phyloP scores from a whole-genome alignment of 2,113 vertebrate species.

The Oostethus manadensis region DNA sequence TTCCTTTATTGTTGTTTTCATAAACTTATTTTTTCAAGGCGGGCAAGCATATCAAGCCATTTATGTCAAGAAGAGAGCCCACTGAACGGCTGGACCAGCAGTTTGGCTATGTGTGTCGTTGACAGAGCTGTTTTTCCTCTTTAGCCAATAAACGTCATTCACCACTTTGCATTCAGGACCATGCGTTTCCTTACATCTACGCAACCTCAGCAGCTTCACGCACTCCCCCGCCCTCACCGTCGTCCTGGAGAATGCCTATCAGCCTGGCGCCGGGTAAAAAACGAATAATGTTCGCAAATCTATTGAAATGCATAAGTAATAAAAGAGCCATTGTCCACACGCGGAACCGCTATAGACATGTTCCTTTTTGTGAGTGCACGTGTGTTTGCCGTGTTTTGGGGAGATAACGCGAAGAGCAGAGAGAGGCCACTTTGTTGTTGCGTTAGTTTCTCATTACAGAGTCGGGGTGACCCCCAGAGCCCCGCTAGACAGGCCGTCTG shows the following conservation, averaged over 20 bases:
- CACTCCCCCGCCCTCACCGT: constrained; percentile 20
- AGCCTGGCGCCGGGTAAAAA: constrained; percentile 41
- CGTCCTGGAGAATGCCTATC: constrained; percentile 58
- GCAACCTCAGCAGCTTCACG: constrained; percentile 11
- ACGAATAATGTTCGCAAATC: constrained; percentile 54
- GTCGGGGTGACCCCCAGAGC: constrained; percentile 56
- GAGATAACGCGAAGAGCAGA: constrained; percentile 56
- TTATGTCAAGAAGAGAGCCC: constrained; percentile 35
- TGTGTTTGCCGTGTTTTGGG: constrained; percentile 56
- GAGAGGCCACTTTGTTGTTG: constrained; percentile 59
- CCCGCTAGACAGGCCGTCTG: constrained; percentile 62
- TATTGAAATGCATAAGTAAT: constrained; percentile 38
- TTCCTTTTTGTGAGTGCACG: constrained; percentile 30
- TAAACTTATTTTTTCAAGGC: constrained; percentile 40
- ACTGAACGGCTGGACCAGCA: constrained; percentile 32
- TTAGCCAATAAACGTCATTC: not conserved
- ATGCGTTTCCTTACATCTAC: constrained; percentile 37
- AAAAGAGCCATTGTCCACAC: constrained; percentile 35
- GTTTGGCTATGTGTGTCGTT: constrained; percentile 10
- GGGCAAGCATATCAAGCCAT: constrained; percentile 46
- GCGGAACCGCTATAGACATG: constrained; percentile 28
- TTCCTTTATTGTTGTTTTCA: constrained; percentile 54
- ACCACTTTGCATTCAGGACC: constrained; percentile 29
- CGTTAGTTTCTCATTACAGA: constrained; percentile 58
- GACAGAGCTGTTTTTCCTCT: constrained; percentile 18